Conservation (phyloP, 2,113 vertebrate species). For the Vulpes vulpes region DNA sequence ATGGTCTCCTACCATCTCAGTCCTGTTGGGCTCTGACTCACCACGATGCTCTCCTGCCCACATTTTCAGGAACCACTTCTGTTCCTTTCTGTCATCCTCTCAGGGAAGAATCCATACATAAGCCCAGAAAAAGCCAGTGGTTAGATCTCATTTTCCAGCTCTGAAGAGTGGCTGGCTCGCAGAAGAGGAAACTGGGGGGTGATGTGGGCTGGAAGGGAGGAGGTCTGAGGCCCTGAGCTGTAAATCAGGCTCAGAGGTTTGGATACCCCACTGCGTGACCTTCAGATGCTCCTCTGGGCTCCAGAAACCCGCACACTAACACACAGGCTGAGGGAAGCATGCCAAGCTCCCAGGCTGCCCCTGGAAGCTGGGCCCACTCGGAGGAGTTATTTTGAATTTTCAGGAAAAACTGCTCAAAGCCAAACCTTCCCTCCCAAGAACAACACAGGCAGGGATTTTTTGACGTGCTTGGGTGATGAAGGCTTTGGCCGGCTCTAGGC, state of each 20-base stretch:
- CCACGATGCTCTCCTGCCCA: not conserved
- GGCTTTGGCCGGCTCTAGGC: not conserved
- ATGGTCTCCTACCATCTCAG: not conserved
- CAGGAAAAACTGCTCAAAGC: slow-evolving; percentile 70
- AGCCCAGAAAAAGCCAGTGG: slow-evolving; percentile 47
- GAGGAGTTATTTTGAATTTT: slow-evolving; percentile 78
- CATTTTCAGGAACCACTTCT: slow-evolving; percentile 49
- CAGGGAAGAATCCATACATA: slow-evolving; percentile 56
- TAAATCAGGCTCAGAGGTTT: slow-evolving; percentile 73
- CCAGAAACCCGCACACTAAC: slow-evolving; percentile 4
- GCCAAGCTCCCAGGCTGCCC: slow-evolving; percentile 46
- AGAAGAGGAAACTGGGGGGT: slow-evolving; percentile 44
- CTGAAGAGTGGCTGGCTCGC: not conserved
- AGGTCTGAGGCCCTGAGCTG: not conserved
- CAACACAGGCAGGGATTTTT: slow-evolving; percentile 67
- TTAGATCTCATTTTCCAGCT: slow-evolving; percentile 38
- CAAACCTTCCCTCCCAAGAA: slow-evolving; percentile 72
- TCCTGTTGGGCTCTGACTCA: not conserved
- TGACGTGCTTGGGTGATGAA: not conserved
- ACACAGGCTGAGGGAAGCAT: slow-evolving; percentile 43
- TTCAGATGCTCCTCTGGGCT: slow-evolving; percentile 37
- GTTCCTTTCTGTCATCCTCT: not conserved
- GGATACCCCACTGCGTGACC: slow-evolving; percentile 64
- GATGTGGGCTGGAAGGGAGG: slow-evolving; percentile 45
- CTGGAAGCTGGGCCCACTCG: slow-evolving; percentile 49